Percentiles rank a stretch among this genome's conserved stretches.
These are phyloP conservation scores for Nibea coibor DNA, from an alignment of 2,113 vertebrate species.

Conservation along the genomic window DNA sequence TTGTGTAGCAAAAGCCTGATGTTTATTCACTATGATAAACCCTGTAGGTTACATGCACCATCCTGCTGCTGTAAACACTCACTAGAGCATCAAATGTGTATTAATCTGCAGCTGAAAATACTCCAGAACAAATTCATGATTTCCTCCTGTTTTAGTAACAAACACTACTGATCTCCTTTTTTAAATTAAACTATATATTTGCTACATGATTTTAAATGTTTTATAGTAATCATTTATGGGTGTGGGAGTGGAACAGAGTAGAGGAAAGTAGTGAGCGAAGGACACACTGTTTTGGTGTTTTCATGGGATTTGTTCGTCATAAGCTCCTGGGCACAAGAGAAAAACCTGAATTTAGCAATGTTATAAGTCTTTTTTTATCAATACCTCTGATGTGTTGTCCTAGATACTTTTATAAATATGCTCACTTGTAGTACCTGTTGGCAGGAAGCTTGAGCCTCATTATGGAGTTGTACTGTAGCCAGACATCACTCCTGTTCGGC, in stretches of 20 bases:
- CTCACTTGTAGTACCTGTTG: slow-evolving; percentile 42
- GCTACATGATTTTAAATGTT: background rate
- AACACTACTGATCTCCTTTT: background rate
- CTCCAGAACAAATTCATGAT: background rate
- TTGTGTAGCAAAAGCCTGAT: background rate
- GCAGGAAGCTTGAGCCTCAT: slow-evolving; percentile 52
- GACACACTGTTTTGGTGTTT: background rate
- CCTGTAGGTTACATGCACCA: background rate
- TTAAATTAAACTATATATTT: background rate
- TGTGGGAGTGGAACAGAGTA: background rate
- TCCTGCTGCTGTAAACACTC: background rate
- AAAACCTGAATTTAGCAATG: background rate
- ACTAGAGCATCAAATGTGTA: background rate
- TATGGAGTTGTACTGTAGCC: slow-evolving; percentile 60
- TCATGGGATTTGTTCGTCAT: background rate
- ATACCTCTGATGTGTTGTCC: background rate
- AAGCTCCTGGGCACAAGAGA: background rate
- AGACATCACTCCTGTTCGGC: slow-evolving; percentile 51
- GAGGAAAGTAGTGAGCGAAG: background rate
- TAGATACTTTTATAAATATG: slow-evolving; percentile 8
- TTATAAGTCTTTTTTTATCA: background rate
- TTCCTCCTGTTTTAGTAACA: background rate
- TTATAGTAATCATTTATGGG: background rate
- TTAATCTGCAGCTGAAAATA: background rate
- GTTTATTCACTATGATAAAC: background rate